Conservation (phyloP, 2,113 vertebrate species). For the Petrocephalus zakoni region DNA sequence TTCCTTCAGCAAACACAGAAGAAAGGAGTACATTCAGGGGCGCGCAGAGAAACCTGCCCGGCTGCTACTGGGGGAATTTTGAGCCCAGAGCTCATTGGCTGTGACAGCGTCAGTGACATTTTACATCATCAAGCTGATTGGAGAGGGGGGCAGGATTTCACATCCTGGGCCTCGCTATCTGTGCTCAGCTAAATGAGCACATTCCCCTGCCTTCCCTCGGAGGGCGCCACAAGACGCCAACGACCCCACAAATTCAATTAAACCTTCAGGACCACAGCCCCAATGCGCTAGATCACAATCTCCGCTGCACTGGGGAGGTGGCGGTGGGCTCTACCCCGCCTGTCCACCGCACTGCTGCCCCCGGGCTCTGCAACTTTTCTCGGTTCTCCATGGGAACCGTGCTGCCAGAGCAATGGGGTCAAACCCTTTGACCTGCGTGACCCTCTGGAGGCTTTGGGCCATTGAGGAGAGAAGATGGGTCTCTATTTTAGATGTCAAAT, state of each 20-base stretch:
- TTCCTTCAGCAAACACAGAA: slow-evolving; percentile 25
- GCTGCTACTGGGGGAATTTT: slow-evolving; percentile 1
- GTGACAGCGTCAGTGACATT: slow-evolving; percentile 21
- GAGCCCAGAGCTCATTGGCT: slow-evolving; percentile 10
- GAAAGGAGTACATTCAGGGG: slow-evolving; percentile 25
- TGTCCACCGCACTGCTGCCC: not conserved
- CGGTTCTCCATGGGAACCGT: slow-evolving; percentile 39
- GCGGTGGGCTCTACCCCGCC: not conserved
- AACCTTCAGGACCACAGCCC: not conserved
- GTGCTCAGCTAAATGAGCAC: not conserved
- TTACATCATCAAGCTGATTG: slow-evolving; percentile 19
- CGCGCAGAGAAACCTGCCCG: not conserved
- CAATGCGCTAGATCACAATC: not conserved
- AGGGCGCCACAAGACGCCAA: not conserved
- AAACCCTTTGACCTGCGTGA: slow-evolving; percentile 48
- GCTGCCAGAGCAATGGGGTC: slow-evolving; percentile 51
- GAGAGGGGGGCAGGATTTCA: slow-evolving; percentile 5
- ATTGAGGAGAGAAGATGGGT: slow-evolving; percentile 25
- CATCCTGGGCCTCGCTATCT: not conserved
- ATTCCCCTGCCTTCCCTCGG: not conserved
- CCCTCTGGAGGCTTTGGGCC: slow-evolving; percentile 37
- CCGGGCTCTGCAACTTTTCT: slow-evolving; percentile 16
- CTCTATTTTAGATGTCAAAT: slow-evolving; percentile 29
- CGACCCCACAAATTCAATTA: slow-evolving; percentile 8
- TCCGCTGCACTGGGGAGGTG: not conserved